Evolutionary conservation across 1,140 invertebrate species (phyloP), one percentile per base, ranked within the genome.

Genomic region (Tetramorium simillimum): DNA sequence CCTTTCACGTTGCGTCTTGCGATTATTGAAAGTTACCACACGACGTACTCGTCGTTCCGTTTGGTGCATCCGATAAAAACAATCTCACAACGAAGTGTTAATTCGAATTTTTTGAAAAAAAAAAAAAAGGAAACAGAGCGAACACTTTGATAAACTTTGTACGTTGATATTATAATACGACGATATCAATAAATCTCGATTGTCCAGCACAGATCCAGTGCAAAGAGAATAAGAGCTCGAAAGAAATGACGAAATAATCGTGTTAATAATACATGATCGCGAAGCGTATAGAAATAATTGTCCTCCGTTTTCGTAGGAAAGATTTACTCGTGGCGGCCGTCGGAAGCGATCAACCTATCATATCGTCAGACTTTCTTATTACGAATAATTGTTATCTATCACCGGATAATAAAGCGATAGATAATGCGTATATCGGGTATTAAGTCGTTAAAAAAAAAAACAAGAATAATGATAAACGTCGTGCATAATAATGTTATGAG

Each of bases 331-430:
- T 91, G 81, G 91, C 88, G 89, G 89, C 80, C 53, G 72, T 86
- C 33, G 24, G 58, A 56, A 90, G 60, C 92, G 91, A 94, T 93
- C 91, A 92, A 95, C 92, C 91, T 92, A 94, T 94, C 93, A 95
- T 95, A 95, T 95, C 94, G 93, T 92, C 91, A 93, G 89, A 93
- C 91, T 94, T 94, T 94, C 92, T 93, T 94, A 94, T 92, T 92
- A 93, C 91, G 85, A 92, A 78, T 92, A 92, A 94, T 90, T 90
- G 87, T 91, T 91, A 91, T 90, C 81, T 91, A 91, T 88, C 90
- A 73, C n/a, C 87, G 87, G 69, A 88, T 88, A 91, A 76, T 90
- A 90, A 90, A 80, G 69, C 86, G 89, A 90, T 88, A 88, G 89
- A 90, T 85, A 85, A 89, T 70, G 58, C 60, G 85, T 89, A 90